Evolutionary conservation across 2,888 invertebrate species (phyloP).

Genomic region (Helleia helle): DNA sequence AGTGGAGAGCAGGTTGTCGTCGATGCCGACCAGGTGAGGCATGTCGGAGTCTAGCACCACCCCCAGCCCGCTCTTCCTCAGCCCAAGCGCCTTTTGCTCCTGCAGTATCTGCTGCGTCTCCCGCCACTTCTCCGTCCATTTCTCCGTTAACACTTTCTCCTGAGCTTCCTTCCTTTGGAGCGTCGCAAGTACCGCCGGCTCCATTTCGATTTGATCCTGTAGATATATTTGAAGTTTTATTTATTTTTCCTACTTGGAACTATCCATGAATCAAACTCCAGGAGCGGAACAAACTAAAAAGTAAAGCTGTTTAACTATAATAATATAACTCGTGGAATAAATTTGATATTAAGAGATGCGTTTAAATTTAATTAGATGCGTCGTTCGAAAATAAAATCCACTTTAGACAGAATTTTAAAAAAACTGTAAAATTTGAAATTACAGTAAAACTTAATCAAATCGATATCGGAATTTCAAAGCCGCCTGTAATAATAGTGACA

Average conservation of each 20-base stretch:
- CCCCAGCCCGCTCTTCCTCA: slow-evolving; percentile 90
- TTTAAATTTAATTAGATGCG: too few species aligned
- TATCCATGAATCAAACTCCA: too few species aligned
- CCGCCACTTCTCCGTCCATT: slow-evolving; percentile 95
- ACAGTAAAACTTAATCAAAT: too few species aligned
- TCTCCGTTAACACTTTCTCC: slow-evolving; percentile 90
- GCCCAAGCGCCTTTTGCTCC: slow-evolving; percentile 89
- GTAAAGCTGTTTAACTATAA: too few species aligned
- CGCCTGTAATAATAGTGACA: too few species aligned
- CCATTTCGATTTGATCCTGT: slow-evolving; percentile 69
- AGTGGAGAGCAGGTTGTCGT: slow-evolving; percentile 91
- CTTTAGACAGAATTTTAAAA: too few species aligned
- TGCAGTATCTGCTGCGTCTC: slow-evolving; percentile 91
- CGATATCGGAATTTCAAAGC: too few species aligned
- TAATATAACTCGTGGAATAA: too few species aligned
- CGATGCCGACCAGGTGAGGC: slow-evolving; percentile 94
- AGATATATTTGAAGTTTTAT: not conserved
- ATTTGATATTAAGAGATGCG: too few species aligned
- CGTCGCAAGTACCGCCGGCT: slow-evolving; percentile 83
- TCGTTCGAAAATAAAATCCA: too few species aligned
- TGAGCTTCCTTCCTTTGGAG: slow-evolving; percentile 93
- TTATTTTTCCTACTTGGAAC: not conserved
- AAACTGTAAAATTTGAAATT: too few species aligned
- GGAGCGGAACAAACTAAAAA: too few species aligned
- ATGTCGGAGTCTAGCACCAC: slow-evolving; percentile 92